Percentiles rank a stretch among this genome's conserved stretches.
Conservation (phyloP, 1,140 invertebrate genomes). For the Telenomus remus region DNA sequence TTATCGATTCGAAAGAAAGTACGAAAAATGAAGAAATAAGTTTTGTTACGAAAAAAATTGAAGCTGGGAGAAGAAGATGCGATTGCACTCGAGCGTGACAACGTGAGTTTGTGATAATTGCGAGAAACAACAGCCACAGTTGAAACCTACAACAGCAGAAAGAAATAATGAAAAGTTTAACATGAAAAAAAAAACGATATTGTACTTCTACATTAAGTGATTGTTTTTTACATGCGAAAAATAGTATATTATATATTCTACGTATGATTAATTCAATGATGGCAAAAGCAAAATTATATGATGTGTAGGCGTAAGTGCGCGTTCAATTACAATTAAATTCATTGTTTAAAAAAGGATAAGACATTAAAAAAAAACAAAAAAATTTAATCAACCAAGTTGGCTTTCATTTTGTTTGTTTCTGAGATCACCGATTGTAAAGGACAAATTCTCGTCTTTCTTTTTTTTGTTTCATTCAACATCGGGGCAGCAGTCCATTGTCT, state of each 20-base stretch:
- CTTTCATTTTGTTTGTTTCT: too few relatives aligned
- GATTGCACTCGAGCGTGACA: conserved; percentile 19
- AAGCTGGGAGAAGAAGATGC: conserved; percentile 36
- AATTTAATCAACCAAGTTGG: conserved; percentile 57
- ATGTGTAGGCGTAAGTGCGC: conserved; percentile 68
- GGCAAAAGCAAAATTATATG: conserved; percentile 62
- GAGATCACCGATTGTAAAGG: too few relatives aligned
- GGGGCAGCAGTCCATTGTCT: neutral
- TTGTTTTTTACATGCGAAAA: conserved; percentile 74
- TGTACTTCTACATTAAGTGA: conserved; percentile 73
- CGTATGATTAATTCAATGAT: conserved; percentile 62
- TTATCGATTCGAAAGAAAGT: neutral
- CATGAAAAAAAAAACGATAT: conserved; percentile 68
- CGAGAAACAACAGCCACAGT: conserved; percentile 51
- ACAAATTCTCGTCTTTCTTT: conserved; percentile 16
- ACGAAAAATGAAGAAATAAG: neutral
- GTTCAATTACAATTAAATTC: conserved; percentile 67
- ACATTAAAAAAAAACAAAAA: conserved; percentile 5
- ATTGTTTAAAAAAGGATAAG: conserved; percentile 49
- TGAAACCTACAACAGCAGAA: conserved; percentile 12
- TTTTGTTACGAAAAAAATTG: conserved; percentile 4
- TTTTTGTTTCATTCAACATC: conserved; percentile 4
- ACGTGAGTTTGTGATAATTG: conserved; percentile 64
- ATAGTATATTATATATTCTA: conserved; percentile 72
- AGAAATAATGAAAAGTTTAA: conserved; percentile 21